Evolutionary conservation across 2,888 invertebrate genomes (phyloP), one percentile per base, ranked within the genome.

Genomic region (Bellardia bayeri): DNA sequence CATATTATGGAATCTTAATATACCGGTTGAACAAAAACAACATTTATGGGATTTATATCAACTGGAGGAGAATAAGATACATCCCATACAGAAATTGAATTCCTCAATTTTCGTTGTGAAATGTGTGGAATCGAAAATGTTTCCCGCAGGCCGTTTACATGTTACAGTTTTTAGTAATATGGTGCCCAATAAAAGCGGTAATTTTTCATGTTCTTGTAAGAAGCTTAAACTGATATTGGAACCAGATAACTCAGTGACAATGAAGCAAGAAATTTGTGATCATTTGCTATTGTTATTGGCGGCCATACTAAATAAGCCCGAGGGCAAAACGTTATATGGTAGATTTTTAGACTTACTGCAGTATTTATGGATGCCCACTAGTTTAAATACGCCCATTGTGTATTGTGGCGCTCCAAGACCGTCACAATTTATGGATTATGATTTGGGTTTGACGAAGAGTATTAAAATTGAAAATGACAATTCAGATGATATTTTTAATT

Each of bases 201-300:
- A 86, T 3, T 92, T 91, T 87, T 91, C 90, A 0, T 94, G 93
- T 87, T 91, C 93, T 6, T 94, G 93, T 64, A 92, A 93, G 76
- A 93, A 92, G 63, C 87, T 93, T 0, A 93, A 92, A 86, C 93
- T 93, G 8, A 91, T 92, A 9, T 90, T 93, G n/a, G 92, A 92
- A 58, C 90, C 93, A 0, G 93, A 93, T 54, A 92, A 93, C 49
- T 92, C 93, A 0, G 90, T 93, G 5, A 91, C 91, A 1, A 90
- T 93, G 90, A 91, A 93, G 87, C 92, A 93, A 54, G 93, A 93
- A 85, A 91, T 93, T n/a, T 94, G 94, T 87, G 93, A 93, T 86
- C 94, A 94, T 90, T 84, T 93, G 82, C 76, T 93, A 58, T 88
- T 93, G 4, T 90, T 94, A 7, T 82, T 93, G 3, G 92, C 93